Base-by-base conservation (phyloP, 1,140 invertebrate genomes). In the Physella acuta region DNA sequence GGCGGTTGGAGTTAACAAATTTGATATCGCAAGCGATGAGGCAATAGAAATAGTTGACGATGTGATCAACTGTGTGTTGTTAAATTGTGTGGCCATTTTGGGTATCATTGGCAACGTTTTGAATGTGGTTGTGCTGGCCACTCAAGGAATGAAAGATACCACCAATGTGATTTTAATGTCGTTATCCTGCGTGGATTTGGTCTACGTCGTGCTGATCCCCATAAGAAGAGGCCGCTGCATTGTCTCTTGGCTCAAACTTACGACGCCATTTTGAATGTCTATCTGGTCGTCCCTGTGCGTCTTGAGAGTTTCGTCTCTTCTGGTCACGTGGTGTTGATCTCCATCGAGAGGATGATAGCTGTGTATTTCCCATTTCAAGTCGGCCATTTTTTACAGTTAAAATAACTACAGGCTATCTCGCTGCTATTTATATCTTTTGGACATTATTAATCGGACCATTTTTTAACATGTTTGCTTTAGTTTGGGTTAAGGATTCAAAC, bases 281-380 rank as follows among this genome's bases (percentile, higher is more conserved):
- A 61, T 20, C 37, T 61, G 37, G 34, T 28, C 20, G 30, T 30
- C 11, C 16, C 30, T 20, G 30, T 17, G 20, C 34, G 59, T n/a
- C 30, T 61, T 3, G 16, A 17, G 2, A 34, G 30, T 30, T 20
- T 17, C 31, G n/a, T 61, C 17, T 61, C 59, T 8, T 34, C 33
- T 2, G 30, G 20, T 3, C 59, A 37, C 20, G 28, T 61, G n/a
- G 59, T 61, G 16, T 28, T 61, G 1, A 61, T 61, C 20, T 61
- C 59, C 17, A 1, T 61, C 31, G 37, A 44, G 37, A 61, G 59
- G 37, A 20, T 28, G n/a, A 20, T 44, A 1, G 59, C 59, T 37
- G 59, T 61, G 33, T 61, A 61, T 61, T 61, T 36, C 31, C 59
- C 59, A 4, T 24, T 61, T 36, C 2, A 61, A 61, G 59, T 28